Percentiles rank a stretch among this genome's conserved stretches.
Evolutionary conservation across 2,888 invertebrate species (phyloP).

Genomic region (Cheilosia vernalis): DNA sequence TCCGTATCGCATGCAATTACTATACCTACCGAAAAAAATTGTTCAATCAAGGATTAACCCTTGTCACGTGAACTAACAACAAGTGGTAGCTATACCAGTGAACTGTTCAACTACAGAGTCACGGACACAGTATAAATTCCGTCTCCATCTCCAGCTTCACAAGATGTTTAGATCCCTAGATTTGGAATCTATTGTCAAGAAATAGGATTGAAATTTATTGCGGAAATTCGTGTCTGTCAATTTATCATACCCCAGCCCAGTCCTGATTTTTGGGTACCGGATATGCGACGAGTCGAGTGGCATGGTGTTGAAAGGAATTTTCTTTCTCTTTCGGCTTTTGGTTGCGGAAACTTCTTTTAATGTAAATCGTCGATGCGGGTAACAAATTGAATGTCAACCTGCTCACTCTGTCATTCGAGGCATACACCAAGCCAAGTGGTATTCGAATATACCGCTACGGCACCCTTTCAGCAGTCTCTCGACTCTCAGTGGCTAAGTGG

Average conservation of each 20-base stretch:
- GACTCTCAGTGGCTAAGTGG: constrained; percentile 1
- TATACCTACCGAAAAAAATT: too few relatives aligned
- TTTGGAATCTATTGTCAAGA: constrained; percentile 68
- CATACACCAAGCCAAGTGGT: constrained; percentile 1
- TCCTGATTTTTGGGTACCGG: too few relatives aligned
- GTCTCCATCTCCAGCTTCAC: background rate
- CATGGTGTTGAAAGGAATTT: constrained; percentile 18
- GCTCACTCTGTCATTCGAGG: constrained; percentile 26
- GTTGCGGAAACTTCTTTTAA: constrained; percentile 47
- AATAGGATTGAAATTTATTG: constrained; percentile 65
- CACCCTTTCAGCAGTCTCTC: background rate
- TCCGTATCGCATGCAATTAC: constrained; percentile 56
- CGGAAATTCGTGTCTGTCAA: constrained; percentile 67
- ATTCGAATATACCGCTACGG: background rate
- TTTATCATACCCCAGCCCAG: constrained; percentile 33
- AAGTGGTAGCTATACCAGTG: background rate
- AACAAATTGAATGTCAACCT: constrained; percentile 71
- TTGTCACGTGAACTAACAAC: constrained; percentile 55
- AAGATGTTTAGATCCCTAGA: constrained; percentile 53
- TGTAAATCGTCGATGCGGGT: constrained; percentile 62
- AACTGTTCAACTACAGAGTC: constrained; percentile 1
- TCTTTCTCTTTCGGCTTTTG: constrained; percentile 23
- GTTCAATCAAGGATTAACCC: constrained; percentile 55
- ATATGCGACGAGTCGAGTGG: too few relatives aligned
- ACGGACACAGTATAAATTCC: constrained; percentile 42